Percentiles rank a stretch among this genome's conserved stretches.
phyloP scores from a whole-genome alignment of 2,888 invertebrate species.

The Steinernema scapterisci region DNA sequence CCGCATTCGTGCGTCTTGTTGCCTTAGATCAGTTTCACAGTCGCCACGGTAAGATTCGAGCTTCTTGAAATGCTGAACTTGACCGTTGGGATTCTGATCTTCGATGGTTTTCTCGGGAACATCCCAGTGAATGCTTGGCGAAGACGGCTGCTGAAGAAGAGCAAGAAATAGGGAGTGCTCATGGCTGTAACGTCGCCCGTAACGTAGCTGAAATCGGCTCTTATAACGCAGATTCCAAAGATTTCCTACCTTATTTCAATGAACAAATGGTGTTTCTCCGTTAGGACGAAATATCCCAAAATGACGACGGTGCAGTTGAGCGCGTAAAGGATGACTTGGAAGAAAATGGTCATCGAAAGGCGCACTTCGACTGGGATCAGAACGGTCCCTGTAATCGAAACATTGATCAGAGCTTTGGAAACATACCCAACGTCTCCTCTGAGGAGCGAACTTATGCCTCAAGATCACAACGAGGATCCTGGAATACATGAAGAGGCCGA shows the following conservation, averaged over 20 bases:
- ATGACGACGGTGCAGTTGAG: not conserved
- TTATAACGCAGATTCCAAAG: not conserved
- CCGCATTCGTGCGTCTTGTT: too few species aligned
- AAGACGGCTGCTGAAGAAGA: slow-evolving; percentile 13
- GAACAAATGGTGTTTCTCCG: not conserved
- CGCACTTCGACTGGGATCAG: not conserved
- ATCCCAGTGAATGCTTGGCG: not conserved
- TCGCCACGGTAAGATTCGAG: not conserved
- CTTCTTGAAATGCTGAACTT: not conserved
- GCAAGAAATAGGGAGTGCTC: slow-evolving; percentile 16
- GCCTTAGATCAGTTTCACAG: not conserved
- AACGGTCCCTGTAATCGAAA: not conserved
- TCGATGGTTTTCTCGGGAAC: too few species aligned
- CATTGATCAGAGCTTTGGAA: not conserved
- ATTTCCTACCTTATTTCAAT: not conserved
- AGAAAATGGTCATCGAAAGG: slow-evolving; percentile 10
- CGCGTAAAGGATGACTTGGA: not conserved
- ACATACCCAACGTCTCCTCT: not conserved
- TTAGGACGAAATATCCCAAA: not conserved
- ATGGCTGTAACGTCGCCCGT: slow-evolving; percentile 2
- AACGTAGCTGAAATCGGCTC: not conserved
- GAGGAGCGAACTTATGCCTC: not conserved
- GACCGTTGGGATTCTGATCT: not conserved
- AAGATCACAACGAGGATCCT: not conserved
- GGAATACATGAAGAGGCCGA: not conserved